Percentiles rank a stretch among this genome's conserved stretches.
Conservation (phyloP, 2,888 invertebrate species). For the Notodonta dromedarius region DNA sequence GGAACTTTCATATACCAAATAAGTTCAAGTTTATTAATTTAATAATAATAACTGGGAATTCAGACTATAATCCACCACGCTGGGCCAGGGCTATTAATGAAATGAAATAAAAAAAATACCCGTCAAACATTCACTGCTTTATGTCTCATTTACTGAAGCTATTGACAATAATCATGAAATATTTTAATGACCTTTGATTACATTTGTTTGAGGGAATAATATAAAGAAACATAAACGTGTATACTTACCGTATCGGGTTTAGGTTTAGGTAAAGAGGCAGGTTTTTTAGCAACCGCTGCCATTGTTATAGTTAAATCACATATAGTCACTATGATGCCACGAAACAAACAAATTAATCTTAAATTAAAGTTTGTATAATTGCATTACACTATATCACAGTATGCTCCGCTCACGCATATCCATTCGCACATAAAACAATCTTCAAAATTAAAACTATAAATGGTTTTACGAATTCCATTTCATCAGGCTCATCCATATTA, state of each 20-base stretch:
- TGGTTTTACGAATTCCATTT: conserved; percentile 21
- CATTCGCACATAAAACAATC: conserved; percentile 24
- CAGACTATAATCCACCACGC: no score
- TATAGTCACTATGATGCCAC: conserved; percentile 70
- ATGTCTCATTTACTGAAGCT: no score
- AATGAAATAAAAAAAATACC: no score
- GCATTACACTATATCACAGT: conserved; percentile 57
- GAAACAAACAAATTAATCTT: conserved; percentile 50
- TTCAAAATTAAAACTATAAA: conserved; percentile 16
- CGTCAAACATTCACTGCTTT: no score
- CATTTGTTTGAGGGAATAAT: conserved; percentile 1
- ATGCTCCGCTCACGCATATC: conserved; percentile 38
- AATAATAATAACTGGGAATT: no score
- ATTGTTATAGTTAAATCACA: conserved; percentile 61
- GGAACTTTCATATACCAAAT: no score
- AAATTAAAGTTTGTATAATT: conserved; percentile 40
- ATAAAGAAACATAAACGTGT: conserved; percentile 14
- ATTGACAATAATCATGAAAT: not conserved
- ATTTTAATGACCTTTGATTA: conserved; percentile 47
- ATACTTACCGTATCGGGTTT: conserved; percentile 70
- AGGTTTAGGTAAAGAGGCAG: conserved; percentile 49
- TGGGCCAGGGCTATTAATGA: no score
- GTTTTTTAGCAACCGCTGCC: conserved; percentile 75
- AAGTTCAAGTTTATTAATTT: no score
- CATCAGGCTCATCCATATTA: conserved; percentile 37